These are phyloP conservation scores for Sternarchorhynchus goeldii DNA, from an alignment of 2,797 vertebrate genomes.

Conservation along the genomic window DNA sequence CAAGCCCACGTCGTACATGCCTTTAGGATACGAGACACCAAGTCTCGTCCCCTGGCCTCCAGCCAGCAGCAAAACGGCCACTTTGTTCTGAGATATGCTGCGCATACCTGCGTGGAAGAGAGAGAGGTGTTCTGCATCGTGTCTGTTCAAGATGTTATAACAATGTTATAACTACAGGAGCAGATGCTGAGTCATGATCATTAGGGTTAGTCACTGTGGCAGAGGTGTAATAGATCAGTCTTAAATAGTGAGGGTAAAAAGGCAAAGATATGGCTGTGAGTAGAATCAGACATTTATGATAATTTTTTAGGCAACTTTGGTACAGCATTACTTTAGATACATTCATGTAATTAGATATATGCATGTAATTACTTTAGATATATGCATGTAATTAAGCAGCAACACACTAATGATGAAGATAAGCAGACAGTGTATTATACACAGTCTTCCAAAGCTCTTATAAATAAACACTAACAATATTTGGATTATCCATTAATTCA, in stretches of 20 bases:
- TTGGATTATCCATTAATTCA: background rate
- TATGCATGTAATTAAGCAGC: no score
- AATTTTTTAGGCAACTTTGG: no score
- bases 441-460: background rate
- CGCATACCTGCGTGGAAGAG: conserved; percentile 66
- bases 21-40: conserved; percentile 93
- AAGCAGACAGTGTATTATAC: no score
- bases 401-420: no score
- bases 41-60: conserved; percentile 96
- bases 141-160: background rate
- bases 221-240: background rate
- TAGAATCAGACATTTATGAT: no score
- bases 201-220: no score
- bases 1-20: conserved; percentile 94
- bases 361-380: no score
- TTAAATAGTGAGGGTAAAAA: background rate
- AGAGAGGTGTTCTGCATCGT: background rate
- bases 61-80: conserved; percentile 87
- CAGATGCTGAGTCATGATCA: no score
- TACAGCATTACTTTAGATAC: no score
- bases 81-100: conserved; percentile 81
- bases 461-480: background rate
- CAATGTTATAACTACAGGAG: no score
- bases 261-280: background rate
- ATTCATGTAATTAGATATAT: no score